A percentile compares a stretch with the other conserved stretches of the same genome.
These are phyloP conservation scores for Sesia bembeciformis DNA, from an alignment of 2,888 invertebrate genomes.

Conservation along the genomic window DNA sequence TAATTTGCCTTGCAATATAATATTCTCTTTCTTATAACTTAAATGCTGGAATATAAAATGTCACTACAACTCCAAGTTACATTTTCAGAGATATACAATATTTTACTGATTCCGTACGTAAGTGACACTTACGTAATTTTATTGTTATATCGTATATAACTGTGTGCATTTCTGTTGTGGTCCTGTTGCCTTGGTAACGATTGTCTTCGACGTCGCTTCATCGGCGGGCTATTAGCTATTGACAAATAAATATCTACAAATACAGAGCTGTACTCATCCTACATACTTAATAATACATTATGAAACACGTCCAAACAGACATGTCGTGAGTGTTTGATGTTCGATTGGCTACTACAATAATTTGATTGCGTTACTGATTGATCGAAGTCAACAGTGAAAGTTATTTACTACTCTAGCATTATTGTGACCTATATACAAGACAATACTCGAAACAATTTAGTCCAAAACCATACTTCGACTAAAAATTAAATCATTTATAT, in stretches of 20 bases:
- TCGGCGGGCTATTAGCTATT: constrained; percentile 57
- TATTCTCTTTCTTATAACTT: too few species aligned
- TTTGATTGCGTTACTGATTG: constrained; percentile 34
- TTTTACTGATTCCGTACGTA: too few species aligned
- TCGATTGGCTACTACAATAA: constrained; percentile 31
- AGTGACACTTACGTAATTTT: too few species aligned
- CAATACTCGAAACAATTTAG: too few species aligned
- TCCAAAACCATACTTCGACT: too few species aligned
- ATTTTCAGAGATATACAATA: too few species aligned
- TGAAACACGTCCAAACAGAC: constrained; percentile 38
- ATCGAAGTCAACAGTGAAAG: constrained; percentile 24
- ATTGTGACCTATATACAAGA: too few species aligned
- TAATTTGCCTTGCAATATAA: too few species aligned
- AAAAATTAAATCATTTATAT: too few species aligned
- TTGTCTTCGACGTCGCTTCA: constrained; percentile 58
- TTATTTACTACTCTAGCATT: constrained; percentile 15
- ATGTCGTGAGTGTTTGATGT: constrained; percentile 30
- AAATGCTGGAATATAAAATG: too few species aligned
- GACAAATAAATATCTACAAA: constrained; percentile 49
- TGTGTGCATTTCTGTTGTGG: constrained; percentile 41
- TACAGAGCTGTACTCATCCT: constrained; percentile 15
- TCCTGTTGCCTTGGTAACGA: constrained; percentile 47
- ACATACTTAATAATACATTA: constrained; percentile 14
- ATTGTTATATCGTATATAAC: neutral
- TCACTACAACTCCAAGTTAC: too few species aligned